Base-by-base conservation (phyloP, 1,140 invertebrate genomes). In the Tetramorium simillimum region DNA sequence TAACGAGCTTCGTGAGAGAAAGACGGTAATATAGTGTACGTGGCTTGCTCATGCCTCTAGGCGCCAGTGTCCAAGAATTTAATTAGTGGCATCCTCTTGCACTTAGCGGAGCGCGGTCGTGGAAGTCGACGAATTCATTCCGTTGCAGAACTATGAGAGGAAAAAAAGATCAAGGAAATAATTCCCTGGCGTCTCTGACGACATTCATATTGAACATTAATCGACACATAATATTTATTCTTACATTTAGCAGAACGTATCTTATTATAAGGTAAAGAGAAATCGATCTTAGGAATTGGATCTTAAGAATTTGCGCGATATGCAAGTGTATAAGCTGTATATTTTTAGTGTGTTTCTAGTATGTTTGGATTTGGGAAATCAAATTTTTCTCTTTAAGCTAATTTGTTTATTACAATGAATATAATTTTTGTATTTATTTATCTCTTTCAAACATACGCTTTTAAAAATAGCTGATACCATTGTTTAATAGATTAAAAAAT, bases 61-160 rank as follows among this genome's bases (percentile, higher is more conserved):
- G 89, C 89, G 89, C 86, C 89, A 58, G 28, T 75, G 80, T 81
- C 80, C 89, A 89, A 85, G 89, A 90, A 90, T 90, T 89, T 90
- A 90, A 90, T 90, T 89, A 89, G 88, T 85, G 78, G 69, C 80
- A 87, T 85, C 85, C 67, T 89, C 73, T 73, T 90, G 86, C 73
- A 56, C 78, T 72, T 78, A 85, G 46, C n/a, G 46, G 81, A 89
- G 65, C 63, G 62, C 40, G 40, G n/a, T 65, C 58, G 70, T 63
- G 72, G 70, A 85, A 80, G 84, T 82, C 84, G 85, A 80, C 73
- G 62, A 76, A 72, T 87, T 87, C 53, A 18, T 18, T 53, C 18
- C 49, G 62, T 10, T 56, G 58, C 24, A 46, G 18, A 53, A 33
- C 12, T 12, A 33, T 2, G 56, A 58, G n/a, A 21, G 37, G 18